Conservation (phyloP, 2,113 vertebrate species). For the Myodes glareolus region DNA sequence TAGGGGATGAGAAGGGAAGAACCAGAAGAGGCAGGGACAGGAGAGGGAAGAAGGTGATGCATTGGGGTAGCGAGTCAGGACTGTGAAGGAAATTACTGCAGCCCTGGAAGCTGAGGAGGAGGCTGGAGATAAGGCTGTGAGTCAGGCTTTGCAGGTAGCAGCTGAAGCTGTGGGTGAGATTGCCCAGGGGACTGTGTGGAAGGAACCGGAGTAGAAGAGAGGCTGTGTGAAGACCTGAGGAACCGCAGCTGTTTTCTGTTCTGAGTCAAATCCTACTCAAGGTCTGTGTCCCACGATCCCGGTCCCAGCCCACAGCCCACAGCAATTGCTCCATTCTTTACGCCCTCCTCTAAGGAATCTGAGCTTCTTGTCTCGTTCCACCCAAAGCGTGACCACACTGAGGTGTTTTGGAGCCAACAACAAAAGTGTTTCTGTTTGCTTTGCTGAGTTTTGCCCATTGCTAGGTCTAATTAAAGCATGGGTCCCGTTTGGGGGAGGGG, state of each 20-base stretch:
- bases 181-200: neutral
- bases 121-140: neutral
- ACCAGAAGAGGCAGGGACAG: neutral
- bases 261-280: neutral
- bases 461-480: neutral
- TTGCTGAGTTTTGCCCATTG: neutral
- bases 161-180: slow-evolving; percentile 25
- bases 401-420: neutral
- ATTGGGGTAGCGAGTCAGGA: neutral
- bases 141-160: neutral
- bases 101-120: neutral
- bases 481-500: neutral
- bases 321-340: neutral
- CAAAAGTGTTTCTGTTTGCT: neutral
- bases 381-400: fast-evolving
- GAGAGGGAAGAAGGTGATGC: neutral
- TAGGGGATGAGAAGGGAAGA: neutral
- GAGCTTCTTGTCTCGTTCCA: neutral
- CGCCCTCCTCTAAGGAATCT: neutral
- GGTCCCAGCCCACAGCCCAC: neutral
- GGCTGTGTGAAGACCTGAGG: neutral
- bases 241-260: neutral
- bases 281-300: neutral
- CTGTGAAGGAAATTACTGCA: neutral
- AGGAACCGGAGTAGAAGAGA: neutral